Evolutionary conservation across 2,888 invertebrate genomes (phyloP).

Genomic region (Apamea epomidion): DNA sequence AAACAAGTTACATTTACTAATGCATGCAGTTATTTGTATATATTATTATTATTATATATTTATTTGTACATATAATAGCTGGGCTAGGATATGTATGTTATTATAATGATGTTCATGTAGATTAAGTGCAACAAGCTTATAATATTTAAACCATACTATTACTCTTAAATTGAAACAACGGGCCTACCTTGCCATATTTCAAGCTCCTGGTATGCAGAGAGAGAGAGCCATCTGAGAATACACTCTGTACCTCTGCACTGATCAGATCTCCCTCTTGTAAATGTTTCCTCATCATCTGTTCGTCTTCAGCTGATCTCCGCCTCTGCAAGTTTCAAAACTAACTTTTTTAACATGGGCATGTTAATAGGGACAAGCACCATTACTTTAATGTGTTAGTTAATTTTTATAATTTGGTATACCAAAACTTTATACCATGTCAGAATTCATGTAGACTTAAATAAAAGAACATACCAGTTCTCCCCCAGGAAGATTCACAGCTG

Average conservation of each 20-base stretch:
- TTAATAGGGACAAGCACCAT: background rate
- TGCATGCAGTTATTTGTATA: too few species aligned
- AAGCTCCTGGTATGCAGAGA: constrained; percentile 98
- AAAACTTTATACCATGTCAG: background rate
- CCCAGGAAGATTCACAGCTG: constrained; percentile 99
- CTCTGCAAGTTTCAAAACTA: constrained; percentile 88
- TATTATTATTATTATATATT: too few species aligned
- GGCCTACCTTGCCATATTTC: constrained; percentile 97
- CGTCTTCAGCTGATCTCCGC: constrained; percentile 98
- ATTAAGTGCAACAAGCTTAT: background rate
- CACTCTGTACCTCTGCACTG: constrained; percentile 99
- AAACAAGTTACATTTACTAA: too few species aligned
- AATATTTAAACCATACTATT: background rate
- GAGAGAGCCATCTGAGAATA: constrained; percentile 97
- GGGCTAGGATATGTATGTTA: background rate
- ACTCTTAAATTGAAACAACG: background rate
- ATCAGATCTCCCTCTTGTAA: constrained; percentile 98
- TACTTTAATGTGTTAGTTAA: background rate
- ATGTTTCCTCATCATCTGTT: constrained; percentile 98
- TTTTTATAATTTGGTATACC: background rate
- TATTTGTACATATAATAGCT: background rate
- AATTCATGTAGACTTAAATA: too few species aligned
- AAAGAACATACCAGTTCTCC: constrained; percentile 95
- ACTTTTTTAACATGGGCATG: background rate
- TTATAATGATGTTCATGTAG: background rate